Conservation (phyloP, 2,797 vertebrate genomes). For the Rhinichthys osculus region DNA sequence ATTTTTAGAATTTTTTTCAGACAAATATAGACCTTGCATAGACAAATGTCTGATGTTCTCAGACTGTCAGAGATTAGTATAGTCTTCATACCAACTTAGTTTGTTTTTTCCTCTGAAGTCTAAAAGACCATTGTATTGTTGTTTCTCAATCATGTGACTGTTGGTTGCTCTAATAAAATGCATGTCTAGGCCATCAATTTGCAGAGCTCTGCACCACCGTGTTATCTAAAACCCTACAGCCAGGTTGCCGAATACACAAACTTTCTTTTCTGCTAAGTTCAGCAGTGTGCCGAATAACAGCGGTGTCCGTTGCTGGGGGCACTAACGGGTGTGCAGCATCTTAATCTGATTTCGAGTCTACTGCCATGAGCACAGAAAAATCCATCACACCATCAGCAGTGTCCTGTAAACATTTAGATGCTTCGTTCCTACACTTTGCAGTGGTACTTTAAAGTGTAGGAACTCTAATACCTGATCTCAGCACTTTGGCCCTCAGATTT, state of each 20-base stretch:
- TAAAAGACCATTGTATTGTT: conserved; percentile 1
- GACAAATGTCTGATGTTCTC: neutral
- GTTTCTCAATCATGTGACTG: neutral
- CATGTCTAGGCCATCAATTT: conserved; percentile 47
- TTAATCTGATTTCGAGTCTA: conserved; percentile 8
- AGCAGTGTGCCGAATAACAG: conserved; percentile 36
- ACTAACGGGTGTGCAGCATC: conserved; percentile 26
- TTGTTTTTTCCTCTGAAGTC: neutral
- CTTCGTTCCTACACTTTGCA: neutral
- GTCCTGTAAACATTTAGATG: conserved; percentile 39
- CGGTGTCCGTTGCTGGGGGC: conserved; percentile 16
- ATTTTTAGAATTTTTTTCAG: neutral
- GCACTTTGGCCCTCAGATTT: neutral
- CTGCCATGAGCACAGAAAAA: conserved; percentile 8
- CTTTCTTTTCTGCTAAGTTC: conserved; percentile 46
- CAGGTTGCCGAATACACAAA: conserved; percentile 29
- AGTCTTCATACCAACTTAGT: neutral
- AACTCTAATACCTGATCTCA: neutral
- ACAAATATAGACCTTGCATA: neutral
- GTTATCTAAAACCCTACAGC: conserved; percentile 39
- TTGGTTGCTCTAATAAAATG: conserved; percentile 6
- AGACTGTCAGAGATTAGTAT: neutral
- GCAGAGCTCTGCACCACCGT: conserved; percentile 3
- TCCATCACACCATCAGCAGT: neutral
- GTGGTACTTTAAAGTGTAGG: neutral